Percentiles rank a stretch among this genome's conserved stretches.
These are phyloP conservation scores for Anableps anableps DNA, from an alignment of 2,797 vertebrate genomes.

Conservation along the genomic window DNA sequence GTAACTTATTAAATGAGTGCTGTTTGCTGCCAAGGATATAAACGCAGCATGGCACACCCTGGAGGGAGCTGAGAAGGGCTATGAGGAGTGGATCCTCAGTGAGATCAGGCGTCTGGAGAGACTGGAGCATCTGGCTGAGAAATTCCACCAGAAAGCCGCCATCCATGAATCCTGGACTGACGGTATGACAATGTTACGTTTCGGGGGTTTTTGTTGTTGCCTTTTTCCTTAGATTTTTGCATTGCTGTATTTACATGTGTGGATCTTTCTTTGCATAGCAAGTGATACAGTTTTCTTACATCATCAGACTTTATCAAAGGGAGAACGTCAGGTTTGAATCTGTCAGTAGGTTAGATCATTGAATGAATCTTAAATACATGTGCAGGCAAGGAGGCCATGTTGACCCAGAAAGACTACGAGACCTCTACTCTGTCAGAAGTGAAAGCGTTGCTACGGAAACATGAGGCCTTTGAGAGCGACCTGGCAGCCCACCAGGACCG, in stretches of 20 bases:
- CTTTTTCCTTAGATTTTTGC: neutral
- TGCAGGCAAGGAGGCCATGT: conserved; percentile 91
- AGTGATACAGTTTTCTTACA: too few relatives aligned
- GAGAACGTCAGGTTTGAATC: neutral
- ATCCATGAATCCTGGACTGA: conserved; percentile 95
- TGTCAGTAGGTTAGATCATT: neutral
- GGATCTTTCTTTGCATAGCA: neutral
- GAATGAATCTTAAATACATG: neutral
- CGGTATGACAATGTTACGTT: conserved; percentile 68
- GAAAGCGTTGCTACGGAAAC: conserved; percentile 92
- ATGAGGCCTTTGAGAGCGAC: conserved; percentile 96
- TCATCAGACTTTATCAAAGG: neutral
- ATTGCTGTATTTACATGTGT: neutral
- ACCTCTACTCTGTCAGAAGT: conserved; percentile 90
- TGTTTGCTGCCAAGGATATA: conserved; percentile 84
- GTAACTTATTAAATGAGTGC: neutral
- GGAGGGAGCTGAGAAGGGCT: conserved; percentile 94
- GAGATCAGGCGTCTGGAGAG: conserved; percentile 93
- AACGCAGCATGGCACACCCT: conserved; percentile 90
- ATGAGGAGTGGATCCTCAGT: conserved; percentile 94
- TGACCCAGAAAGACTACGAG: conserved; percentile 92
- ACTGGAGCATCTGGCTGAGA: conserved; percentile 93
- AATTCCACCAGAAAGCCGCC: conserved; percentile 93
- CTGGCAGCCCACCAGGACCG: conserved; percentile 95
- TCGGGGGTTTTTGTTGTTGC: neutral